Conservation (phyloP, 2,888 invertebrate species). For the Caenorhabditis sp. region DNA sequence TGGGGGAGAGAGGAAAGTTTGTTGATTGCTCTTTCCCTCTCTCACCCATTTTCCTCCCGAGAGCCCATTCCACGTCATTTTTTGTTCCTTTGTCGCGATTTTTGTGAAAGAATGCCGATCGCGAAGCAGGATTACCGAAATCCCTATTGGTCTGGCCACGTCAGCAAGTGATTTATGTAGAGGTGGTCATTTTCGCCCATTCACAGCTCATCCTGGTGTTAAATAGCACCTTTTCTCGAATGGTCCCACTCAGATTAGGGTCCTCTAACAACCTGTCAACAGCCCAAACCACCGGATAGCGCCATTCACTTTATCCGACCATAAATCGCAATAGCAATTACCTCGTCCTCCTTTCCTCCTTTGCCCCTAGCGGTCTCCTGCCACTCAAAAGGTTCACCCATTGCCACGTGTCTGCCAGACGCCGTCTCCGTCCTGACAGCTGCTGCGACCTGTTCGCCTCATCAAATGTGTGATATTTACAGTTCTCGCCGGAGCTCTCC, state of each 20-base stretch:
- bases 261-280: background rate
- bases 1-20: slow-evolving; percentile 29
- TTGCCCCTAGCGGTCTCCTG: background rate
- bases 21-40: slow-evolving; percentile 43
- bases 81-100: background rate
- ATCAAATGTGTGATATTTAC: slow-evolving; percentile 63
- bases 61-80: slow-evolving; percentile 18
- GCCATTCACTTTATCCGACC: too few relatives aligned
- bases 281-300: background rate
- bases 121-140: background rate
- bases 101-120: background rate
- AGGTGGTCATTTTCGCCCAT: background rate
- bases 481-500: slow-evolving; percentile 91
- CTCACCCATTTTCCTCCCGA: slow-evolving; percentile 22
- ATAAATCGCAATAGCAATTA: too few relatives aligned
- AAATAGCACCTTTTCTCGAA: background rate
- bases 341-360: too few relatives aligned
- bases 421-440: slow-evolving; percentile 11
- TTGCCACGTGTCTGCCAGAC: slow-evolving; percentile 28
- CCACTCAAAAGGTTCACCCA: background rate
- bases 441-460: background rate
- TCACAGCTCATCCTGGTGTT: background rate
- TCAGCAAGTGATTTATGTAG: background rate
- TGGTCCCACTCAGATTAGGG: background rate
- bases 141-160: background rate